Base-by-base conservation (phyloP, 2,113 vertebrate genomes). In the Cathartes aura region DNA sequence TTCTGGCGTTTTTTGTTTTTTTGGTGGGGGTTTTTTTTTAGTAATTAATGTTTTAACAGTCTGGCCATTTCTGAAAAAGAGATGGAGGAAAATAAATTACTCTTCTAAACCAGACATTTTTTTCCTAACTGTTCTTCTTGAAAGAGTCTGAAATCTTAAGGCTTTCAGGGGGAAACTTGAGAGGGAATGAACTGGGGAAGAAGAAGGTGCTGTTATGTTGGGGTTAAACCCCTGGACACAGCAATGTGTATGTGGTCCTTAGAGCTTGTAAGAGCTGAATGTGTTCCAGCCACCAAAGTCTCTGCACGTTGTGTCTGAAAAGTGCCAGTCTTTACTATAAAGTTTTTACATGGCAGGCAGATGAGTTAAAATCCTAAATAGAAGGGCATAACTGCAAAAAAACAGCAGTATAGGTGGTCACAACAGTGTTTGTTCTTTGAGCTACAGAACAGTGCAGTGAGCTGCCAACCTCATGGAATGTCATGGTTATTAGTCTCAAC, bases 31-130 rank as follows among this genome's bases (percentile, higher is more conserved):
- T 45, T 63, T 74, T 47, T 48, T 60, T 82, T 79, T 6, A 22
- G n/a, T 87, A 95, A 96, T 88, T 95, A 92, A 84, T 71, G 43
- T 82, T 96, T 89, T 93, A 95, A 67, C 55, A 91, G 84, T 90
- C 95, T 90, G 56, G 52, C 43, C 40, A 58, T 96, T 97, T 96
- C 66, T 94, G 78, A 90, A 93, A 96, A 85, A 48, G 91, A 93
- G 53, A 91, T 66, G 60, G 56, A 79, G 48, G 56, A 85, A 94
- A 97, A 90, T 85, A 96, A 94, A 93, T 93, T 79, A 38, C 66
- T 90, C n/a, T 80, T 75, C 78, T 90, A 91, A 96, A 92, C 90
- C 45, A 94, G 85, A 87, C 74, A 82, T 90, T 91, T 96, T 96
- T 96, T 76, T 36, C 15, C 34, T 53, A 43, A 70, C 52, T 90